These are phyloP conservation scores for Columba guinea DNA, from an alignment of 2,797 vertebrate genomes.

Conservation along the genomic window DNA sequence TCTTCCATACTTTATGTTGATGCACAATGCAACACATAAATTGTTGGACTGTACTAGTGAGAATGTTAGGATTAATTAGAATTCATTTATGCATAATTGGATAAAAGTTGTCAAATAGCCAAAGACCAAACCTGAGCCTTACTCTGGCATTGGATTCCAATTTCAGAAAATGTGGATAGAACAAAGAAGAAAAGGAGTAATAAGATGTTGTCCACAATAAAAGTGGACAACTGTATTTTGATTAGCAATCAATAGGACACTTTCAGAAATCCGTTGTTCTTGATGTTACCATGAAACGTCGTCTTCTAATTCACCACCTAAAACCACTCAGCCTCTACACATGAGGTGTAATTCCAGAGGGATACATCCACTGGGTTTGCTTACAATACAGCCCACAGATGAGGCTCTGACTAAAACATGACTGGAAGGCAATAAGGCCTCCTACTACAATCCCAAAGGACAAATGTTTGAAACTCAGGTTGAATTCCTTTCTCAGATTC, in stretches of 20 bases:
- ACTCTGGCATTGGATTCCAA: not conserved
- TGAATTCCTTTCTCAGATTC: conserved; percentile 1
- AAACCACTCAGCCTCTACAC: not conserved
- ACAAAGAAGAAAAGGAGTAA: not conserved
- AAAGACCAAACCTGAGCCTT: not conserved
- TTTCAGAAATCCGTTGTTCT: conserved; percentile 5
- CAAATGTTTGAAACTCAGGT: conserved; percentile 20
- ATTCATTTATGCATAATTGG: not conserved
- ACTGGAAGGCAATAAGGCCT: conserved; percentile 5
- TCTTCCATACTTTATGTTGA: not conserved
- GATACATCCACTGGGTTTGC: not conserved
- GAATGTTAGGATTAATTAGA: not conserved
- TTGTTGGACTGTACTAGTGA: not conserved
- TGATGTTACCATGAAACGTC: not conserved
- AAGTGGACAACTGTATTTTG: not conserved
- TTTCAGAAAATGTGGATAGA: not conserved
- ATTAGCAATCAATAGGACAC: not conserved
- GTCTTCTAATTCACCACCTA: not conserved
- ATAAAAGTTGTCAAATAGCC: not conserved
- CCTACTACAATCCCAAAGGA: conserved; percentile 34
- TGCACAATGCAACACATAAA: rapidly evolving
- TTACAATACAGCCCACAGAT: not conserved
- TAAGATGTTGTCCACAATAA: not conserved
- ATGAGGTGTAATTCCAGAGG: not conserved
- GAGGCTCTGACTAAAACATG: not conserved